Percentiles rank a stretch among this genome's conserved stretches.
Evolutionary conservation across 2,888 invertebrate genomes (phyloP).

Genomic region (Pheosia gnoma): DNA sequence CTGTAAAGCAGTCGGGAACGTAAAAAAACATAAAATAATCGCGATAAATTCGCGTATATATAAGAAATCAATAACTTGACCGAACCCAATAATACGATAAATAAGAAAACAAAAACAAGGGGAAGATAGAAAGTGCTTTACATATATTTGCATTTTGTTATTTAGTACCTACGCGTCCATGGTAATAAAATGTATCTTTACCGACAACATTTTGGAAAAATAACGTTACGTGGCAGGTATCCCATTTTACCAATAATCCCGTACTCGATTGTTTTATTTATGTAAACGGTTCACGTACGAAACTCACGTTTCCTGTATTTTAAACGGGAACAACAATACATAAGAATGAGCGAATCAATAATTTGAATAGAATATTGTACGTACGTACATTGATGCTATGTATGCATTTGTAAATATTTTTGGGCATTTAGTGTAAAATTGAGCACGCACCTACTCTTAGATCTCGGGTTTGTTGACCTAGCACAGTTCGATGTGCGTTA

Average conservation of each 20-base stretch:
- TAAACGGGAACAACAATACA: neutral
- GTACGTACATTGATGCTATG: neutral
- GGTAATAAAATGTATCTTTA: too few species aligned
- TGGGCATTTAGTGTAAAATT: neutral
- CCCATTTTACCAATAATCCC: neutral
- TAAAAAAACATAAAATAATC: too few species aligned
- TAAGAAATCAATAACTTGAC: too few species aligned
- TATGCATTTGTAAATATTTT: neutral
- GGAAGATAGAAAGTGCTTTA: neutral
- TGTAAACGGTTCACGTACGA: slow-evolving; percentile 4
- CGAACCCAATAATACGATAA: too few species aligned
- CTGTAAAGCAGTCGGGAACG: too few species aligned
- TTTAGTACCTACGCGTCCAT: neutral
- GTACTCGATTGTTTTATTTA: neutral
- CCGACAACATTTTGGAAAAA: neutral
- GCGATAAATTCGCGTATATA: too few species aligned
- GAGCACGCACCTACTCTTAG: neutral
- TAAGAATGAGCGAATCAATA: slow-evolving; percentile 1
- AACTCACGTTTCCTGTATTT: neutral
- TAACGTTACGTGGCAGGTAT: neutral
- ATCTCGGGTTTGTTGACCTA: neutral
- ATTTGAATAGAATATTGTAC: neutral
- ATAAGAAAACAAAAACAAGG: neutral
- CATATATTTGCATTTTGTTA: neutral
- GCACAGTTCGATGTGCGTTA: neutral